Evolutionary conservation across 2,113 vertebrate genomes (phyloP).

Genomic region (Chionodraco myersi): DNA sequence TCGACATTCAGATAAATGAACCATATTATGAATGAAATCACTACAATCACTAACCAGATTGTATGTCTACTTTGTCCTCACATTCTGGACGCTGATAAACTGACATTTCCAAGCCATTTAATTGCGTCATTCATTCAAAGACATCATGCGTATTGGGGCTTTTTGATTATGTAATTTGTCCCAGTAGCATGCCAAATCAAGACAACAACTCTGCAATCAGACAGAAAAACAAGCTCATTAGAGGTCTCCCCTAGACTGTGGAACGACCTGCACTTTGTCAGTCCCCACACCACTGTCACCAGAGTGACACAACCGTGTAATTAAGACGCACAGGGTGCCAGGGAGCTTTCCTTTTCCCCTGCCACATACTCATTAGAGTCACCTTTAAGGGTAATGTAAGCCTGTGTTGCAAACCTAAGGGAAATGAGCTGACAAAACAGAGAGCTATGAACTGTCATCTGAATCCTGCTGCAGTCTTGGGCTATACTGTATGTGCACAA

Average conservation of each 20-base stretch:
- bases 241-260: constrained; percentile 54
- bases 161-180: constrained; percentile 50
- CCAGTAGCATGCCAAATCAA: constrained; percentile 47
- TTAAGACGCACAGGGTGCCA: constrained; percentile 71
- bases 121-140: constrained; percentile 5
- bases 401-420: constrained; percentile 64
- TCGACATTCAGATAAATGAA: neutral
- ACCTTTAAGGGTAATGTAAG: constrained; percentile 80
- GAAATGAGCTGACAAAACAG: constrained; percentile 74
- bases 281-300: constrained; percentile 74
- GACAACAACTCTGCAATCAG: constrained; percentile 61
- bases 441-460: constrained; percentile 46
- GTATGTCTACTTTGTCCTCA: neutral
- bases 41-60: neutral
- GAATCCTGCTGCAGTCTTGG: constrained; percentile 18
- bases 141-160: neutral
- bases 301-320: constrained; percentile 78
- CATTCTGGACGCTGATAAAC: neutral
- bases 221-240: constrained; percentile 83
- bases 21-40: constrained; percentile 4
- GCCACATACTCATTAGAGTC: constrained; percentile 79
- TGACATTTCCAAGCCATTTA: neutral
- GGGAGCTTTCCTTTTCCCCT: constrained; percentile 73
- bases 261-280: constrained; percentile 59
- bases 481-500: neutral